These are phyloP conservation scores for Procambarus virginalis DNA, from an alignment of 1,140 invertebrate species.

Conservation along the genomic window DNA sequence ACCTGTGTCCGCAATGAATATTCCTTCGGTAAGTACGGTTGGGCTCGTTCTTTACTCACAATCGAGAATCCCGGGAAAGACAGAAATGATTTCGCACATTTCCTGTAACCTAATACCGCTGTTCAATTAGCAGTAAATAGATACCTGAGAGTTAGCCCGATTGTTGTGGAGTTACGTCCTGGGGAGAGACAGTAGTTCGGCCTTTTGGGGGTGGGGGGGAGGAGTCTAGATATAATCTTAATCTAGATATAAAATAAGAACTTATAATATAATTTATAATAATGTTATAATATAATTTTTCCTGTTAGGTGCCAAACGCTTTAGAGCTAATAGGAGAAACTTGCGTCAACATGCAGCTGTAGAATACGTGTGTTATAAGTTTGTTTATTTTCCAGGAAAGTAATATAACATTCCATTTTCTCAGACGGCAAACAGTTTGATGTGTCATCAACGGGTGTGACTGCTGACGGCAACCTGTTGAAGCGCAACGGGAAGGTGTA, in stretches of 20 bases:
- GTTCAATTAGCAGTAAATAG: too few species aligned
- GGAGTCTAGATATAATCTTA: not conserved
- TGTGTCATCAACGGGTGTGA: not conserved
- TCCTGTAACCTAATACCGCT: too few species aligned
- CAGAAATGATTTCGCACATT: too few species aligned
- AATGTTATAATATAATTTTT: too few species aligned
- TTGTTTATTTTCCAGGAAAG: not conserved
- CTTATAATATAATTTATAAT: too few species aligned
- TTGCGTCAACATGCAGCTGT: not conserved
- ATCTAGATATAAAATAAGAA: too few species aligned
- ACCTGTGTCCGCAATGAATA: slow-evolving; percentile 4
- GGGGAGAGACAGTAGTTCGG: too few species aligned
- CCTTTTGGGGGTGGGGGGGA: not conserved
- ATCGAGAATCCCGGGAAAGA: too few species aligned
- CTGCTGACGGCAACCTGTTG: slow-evolving; percentile 9
- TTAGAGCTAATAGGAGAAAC: not conserved
- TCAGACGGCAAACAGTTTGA: slow-evolving; percentile 5
- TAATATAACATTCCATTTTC: not conserved
- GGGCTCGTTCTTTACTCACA: too few species aligned
- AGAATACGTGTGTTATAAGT: not conserved
- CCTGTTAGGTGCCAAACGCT: too few species aligned
- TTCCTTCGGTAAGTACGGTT: slow-evolving; percentile 3
- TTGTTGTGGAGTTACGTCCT: too few species aligned
- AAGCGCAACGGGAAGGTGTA: not conserved
- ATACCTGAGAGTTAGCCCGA: too few species aligned